phyloP scores from a whole-genome alignment of 2,113 vertebrate species.

The Acrocephalus kingi region DNA sequence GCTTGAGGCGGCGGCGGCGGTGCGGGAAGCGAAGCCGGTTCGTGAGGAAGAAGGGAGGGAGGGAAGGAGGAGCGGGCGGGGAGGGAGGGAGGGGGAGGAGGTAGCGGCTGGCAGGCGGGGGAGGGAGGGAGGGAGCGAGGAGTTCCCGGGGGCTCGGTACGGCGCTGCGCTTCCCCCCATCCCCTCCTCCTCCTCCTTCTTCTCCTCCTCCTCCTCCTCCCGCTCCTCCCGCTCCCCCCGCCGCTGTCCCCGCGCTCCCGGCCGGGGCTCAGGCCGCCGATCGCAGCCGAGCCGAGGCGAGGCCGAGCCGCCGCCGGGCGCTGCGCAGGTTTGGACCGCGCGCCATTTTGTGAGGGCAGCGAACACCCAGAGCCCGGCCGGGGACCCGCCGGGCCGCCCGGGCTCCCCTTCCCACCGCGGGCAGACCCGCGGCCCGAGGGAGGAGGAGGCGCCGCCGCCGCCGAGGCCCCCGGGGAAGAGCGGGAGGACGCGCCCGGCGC shows the following conservation, averaged over 20 bases:
- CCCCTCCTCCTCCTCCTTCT: not conserved
- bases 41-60: not conserved
- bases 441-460: conserved; percentile 57
- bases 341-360: conserved; percentile 97
- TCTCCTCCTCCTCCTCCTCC: not conserved
- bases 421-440: not conserved
- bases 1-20: not conserved
- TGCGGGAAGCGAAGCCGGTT: not conserved
- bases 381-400: conserved; percentile 62
- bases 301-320: conserved; percentile 81
- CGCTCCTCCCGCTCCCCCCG: not conserved
- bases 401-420: not conserved
- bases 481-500: not conserved
- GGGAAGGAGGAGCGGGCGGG: too few relatives aligned
- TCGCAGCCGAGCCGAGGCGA: conserved; percentile 14
- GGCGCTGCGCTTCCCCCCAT: not conserved
- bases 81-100: too few relatives aligned
- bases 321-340: conserved; percentile 96
- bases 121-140: too few relatives aligned
- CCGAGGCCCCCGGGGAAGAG: conserved; percentile 52
- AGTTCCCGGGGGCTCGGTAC: too few relatives aligned
- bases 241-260: conserved; percentile 44
- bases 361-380: conserved; percentile 73
- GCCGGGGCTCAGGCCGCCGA: conserved; percentile 53
- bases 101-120: too few relatives aligned